Conservation (phyloP, 2,113 vertebrate genomes). For the Climacteris rufus region DNA sequence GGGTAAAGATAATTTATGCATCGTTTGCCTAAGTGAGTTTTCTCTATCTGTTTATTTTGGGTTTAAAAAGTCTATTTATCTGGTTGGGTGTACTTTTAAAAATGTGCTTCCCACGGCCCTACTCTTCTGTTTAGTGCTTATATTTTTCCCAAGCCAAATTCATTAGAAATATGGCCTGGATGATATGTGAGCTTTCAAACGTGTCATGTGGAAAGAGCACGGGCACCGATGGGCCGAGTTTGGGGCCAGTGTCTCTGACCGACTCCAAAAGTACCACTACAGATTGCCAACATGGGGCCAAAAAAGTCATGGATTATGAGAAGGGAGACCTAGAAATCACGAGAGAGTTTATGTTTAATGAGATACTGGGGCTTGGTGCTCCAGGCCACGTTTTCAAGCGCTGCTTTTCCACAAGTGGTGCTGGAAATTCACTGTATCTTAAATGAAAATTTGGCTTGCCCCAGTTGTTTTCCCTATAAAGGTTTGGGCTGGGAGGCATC, state of each 20-base stretch:
- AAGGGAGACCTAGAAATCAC: neutral
- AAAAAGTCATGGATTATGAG: neutral
- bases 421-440: neutral
- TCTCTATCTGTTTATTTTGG: conserved; percentile 56
- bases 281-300: neutral
- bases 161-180: conserved; percentile 13
- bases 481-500: neutral
- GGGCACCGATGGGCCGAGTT: neutral
- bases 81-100: conserved; percentile 8
- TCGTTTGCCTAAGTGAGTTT: conserved; percentile 52
- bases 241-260: neutral
- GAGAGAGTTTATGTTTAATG: neutral
- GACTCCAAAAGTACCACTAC: neutral
- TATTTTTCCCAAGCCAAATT: conserved; percentile 33
- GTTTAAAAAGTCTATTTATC: conserved; percentile 49
- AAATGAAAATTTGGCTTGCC: neutral
- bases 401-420: neutral
- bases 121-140: neutral
- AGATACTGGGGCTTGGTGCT: neutral
- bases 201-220: neutral
- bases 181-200: conserved; percentile 39
- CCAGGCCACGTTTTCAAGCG: neutral
- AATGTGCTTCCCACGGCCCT: conserved; percentile 9
- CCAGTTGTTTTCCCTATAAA: neutral
- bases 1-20: conserved; percentile 51